These are phyloP conservation scores for Sebastes oblongus DNA, from an alignment of 2,797 vertebrate genomes.

Conservation along the genomic window DNA sequence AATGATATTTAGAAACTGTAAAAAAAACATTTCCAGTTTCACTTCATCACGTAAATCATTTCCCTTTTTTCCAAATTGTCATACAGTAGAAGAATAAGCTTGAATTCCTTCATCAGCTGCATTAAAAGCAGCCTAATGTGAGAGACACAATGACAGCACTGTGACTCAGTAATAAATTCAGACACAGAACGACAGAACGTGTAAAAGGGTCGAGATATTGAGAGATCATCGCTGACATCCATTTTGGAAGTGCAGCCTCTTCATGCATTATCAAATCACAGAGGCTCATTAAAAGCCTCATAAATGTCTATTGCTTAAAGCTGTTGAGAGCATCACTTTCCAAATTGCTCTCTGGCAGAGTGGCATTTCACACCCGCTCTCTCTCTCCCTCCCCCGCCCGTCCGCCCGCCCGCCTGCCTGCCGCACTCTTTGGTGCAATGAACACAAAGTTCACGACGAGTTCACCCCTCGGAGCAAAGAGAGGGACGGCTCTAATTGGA, in stretches of 20 bases:
- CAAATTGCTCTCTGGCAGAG: slow-evolving; percentile 44
- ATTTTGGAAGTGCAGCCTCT: slow-evolving; percentile 21
- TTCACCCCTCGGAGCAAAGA: slow-evolving; percentile 41
- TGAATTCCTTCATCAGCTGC: neutral
- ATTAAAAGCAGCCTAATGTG: neutral
- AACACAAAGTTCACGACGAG: slow-evolving; percentile 47
- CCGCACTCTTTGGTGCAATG: slow-evolving; percentile 3
- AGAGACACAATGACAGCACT: neutral
- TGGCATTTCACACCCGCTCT: slow-evolving; percentile 14
- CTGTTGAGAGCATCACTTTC: slow-evolving; percentile 42
- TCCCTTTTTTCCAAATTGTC: neutral
- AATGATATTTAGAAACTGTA: neutral
- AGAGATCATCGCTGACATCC: slow-evolving; percentile 34
- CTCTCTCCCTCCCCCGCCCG: neutral
- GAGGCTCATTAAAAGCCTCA: slow-evolving; percentile 45
- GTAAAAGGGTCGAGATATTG: neutral
- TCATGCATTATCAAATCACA: slow-evolving; percentile 29
- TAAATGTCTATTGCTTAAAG: slow-evolving; percentile 46
- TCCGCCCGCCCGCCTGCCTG: rapidly evolving
- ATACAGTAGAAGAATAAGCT: neutral
- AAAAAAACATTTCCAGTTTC: neutral
- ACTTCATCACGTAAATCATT: neutral
- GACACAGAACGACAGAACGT: neutral
- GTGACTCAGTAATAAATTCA: neutral
- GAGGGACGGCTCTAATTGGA: slow-evolving; percentile 51